Evolutionary conservation across 2,888 invertebrate species (phyloP).

Genomic region (Acrobasis repandana): DNA sequence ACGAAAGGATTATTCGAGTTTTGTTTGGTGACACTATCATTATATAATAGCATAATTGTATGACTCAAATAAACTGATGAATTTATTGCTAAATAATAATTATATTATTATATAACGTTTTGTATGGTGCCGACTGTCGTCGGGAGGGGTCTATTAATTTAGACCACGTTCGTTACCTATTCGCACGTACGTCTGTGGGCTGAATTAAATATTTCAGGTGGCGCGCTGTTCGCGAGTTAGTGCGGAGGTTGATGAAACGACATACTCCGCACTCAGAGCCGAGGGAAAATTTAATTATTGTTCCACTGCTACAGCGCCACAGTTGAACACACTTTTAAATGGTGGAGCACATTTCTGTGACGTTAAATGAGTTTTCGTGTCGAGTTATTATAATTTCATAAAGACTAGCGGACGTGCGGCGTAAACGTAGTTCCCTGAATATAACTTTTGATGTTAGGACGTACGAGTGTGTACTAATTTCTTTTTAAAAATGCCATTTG

Average conservation of each 20-base stretch:
- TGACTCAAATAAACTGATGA: no score
- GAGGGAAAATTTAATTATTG: constrained; percentile 78
- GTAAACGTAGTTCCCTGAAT: constrained; percentile 23
- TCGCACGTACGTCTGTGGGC: constrained; percentile 23
- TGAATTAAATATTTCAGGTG: constrained; percentile 77
- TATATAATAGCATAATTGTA: no score
- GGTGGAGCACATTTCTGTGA: constrained; percentile 66
- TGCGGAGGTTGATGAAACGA: constrained; percentile 72
- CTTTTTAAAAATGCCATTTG: not conserved
- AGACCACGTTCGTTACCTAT: constrained; percentile 17
- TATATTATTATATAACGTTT: no score
- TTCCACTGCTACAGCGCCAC: constrained; percentile 62
- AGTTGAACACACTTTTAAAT: constrained; percentile 74
- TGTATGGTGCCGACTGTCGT: no score
- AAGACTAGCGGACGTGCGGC: constrained; percentile 37
- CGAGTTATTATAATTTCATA: constrained; percentile 64
- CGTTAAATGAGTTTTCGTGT: constrained; percentile 68
- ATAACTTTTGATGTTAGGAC: constrained; percentile 2
- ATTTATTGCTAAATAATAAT: no score
- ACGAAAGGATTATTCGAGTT: no score
- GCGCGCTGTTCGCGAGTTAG: constrained; percentile 64
- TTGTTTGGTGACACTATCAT: no score
- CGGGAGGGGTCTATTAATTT: no score
- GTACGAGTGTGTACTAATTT: not conserved
- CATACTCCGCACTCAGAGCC: constrained; percentile 67